These are phyloP conservation scores for Melanotaenia maccullochi DNA, from an alignment of 2,797 vertebrate genomes.

Conservation along the genomic window DNA sequence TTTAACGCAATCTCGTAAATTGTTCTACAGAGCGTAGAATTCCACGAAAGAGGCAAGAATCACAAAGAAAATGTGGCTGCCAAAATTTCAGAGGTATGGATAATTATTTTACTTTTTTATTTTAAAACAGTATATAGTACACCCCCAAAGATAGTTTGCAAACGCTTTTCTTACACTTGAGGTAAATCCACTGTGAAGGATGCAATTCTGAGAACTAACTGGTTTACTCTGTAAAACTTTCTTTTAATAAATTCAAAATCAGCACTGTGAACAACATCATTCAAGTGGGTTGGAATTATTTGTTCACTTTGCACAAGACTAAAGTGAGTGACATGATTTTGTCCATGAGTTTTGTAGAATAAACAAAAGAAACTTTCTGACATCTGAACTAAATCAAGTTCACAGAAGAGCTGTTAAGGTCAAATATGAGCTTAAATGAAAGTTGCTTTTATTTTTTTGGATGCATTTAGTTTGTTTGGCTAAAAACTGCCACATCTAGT, in stretches of 20 bases:
- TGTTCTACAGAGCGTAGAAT: slow-evolving; percentile 91
- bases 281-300: too few relatives aligned
- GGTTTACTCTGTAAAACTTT: not conserved
- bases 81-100: slow-evolving; percentile 92
- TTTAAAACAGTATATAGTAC: not conserved
- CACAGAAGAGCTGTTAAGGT: too few relatives aligned
- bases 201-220: not conserved
- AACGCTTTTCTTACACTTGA: not conserved
- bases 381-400: too few relatives aligned
- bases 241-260: not conserved
- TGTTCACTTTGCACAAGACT: not conserved
- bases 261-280: too few relatives aligned
- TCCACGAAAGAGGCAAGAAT: slow-evolving; percentile 98
- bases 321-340: not conserved
- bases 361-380: too few relatives aligned
- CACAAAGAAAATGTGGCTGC: slow-evolving; percentile 98
- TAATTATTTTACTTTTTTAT: not conserved
- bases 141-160: not conserved
- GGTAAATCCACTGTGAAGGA: not conserved
- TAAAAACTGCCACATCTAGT: too few relatives aligned
- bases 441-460: too few relatives aligned
- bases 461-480: too few relatives aligned
- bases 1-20: slow-evolving; percentile 9
- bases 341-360: not conserved
- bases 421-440: too few relatives aligned